Evolutionary conservation across 2,113 vertebrate species (phyloP).

Genomic region (Recurvirostra avosetta): DNA sequence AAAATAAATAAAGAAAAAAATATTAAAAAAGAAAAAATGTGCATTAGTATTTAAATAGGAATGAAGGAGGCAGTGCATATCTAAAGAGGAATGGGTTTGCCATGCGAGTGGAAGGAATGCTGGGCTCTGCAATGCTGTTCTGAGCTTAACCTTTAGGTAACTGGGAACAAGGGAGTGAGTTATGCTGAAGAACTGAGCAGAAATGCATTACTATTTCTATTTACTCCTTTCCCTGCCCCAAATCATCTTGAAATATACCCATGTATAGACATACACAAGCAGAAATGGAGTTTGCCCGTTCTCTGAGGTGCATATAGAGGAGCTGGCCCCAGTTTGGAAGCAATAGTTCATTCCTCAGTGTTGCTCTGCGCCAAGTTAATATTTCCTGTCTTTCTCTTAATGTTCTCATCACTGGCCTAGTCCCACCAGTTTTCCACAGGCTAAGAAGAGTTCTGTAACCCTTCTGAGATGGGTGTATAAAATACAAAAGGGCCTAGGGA

Average conservation of each 20-base stretch:
- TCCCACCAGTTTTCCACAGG: background rate
- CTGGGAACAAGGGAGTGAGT: background rate
- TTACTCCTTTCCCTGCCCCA: background rate
- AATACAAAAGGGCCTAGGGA: background rate
- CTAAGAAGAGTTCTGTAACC: background rate
- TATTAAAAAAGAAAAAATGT: background rate
- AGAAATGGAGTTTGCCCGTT: background rate
- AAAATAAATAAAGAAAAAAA: background rate
- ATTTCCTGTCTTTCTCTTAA: background rate
- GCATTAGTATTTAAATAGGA: background rate
- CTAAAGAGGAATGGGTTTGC: background rate
- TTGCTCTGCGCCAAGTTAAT: background rate
- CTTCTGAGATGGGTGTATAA: background rate
- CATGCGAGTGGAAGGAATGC: background rate
- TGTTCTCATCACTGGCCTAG: background rate
- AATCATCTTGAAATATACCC: background rate
- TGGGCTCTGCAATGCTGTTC: background rate
- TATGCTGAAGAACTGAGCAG: background rate
- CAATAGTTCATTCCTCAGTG: background rate
- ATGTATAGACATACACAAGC: background rate
- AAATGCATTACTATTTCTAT: background rate
- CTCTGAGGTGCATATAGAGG: background rate
- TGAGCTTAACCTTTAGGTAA: background rate
- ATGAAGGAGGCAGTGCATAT: background rate
- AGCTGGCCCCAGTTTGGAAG: background rate